Conservation (phyloP, 2,113 vertebrate species). For the Casuarius casuarius region DNA sequence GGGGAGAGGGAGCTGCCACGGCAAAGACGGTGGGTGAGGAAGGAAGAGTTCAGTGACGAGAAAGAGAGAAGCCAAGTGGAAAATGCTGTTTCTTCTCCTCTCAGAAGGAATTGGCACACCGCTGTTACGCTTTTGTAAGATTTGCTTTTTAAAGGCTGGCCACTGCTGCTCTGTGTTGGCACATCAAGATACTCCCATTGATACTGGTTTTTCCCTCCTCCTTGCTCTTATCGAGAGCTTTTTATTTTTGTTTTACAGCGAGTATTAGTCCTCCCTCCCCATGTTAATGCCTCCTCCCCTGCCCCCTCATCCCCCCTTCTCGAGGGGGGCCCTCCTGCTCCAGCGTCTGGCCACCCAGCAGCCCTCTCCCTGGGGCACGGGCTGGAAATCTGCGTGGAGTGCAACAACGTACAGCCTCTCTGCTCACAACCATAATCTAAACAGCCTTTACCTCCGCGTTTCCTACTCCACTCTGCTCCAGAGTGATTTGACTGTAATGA, state of each 20-base stretch:
- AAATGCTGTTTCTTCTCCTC: background rate
- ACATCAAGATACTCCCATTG: background rate
- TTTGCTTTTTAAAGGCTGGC: background rate
- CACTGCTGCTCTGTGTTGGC: background rate
- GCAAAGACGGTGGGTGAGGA: background rate
- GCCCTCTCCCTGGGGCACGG: background rate
- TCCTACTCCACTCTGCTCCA: background rate
- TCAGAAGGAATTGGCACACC: background rate
- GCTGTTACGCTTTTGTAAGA: background rate
- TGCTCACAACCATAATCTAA: background rate
- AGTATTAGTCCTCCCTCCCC: background rate
- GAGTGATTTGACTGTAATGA: background rate
- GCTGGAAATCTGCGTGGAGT: background rate
- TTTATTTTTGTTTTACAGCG: background rate
- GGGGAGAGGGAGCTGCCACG: background rate
- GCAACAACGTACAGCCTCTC: background rate
- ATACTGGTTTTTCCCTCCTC: background rate
- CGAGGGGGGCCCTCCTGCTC: background rate
- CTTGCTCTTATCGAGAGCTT: background rate
- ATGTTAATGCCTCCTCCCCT: background rate
- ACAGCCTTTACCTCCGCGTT: background rate
- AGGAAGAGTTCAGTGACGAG: background rate
- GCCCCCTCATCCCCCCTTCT: background rate
- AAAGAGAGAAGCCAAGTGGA: background rate
- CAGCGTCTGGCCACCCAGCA: background rate